A percentile compares a stretch with the other conserved stretches of the same genome.
Conservation (phyloP, 2,797 vertebrate species). For the Alca torda region DNA sequence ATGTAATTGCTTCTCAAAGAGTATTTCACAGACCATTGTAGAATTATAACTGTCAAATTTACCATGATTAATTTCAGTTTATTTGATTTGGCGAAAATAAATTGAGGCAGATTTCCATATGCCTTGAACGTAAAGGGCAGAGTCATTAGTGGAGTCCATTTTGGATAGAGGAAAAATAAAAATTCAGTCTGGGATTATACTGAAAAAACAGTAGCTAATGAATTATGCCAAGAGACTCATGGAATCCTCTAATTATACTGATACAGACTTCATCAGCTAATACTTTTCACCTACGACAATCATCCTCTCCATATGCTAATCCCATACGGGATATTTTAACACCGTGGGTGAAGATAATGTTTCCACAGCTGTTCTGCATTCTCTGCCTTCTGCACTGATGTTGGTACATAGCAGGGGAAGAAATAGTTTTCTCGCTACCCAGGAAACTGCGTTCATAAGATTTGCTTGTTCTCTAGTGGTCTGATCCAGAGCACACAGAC, state of each 20-base stretch:
- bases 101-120: constrained; percentile 24
- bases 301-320: constrained; percentile 16
- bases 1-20: constrained; percentile 30
- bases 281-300: neutral
- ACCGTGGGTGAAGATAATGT: neutral
- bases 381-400: neutral
- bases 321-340: constrained; percentile 6
- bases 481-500: neutral
- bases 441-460: neutral
- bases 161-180: neutral
- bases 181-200: neutral
- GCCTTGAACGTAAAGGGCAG: neutral
- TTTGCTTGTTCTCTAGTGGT: neutral
- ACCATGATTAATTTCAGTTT: constrained; percentile 2
- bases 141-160: constrained; percentile 19
- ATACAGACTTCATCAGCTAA: constrained; percentile 25
- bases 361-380: neutral
- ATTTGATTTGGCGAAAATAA: constrained; percentile 42
- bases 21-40: constrained; percentile 22
- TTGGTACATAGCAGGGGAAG: neutral
- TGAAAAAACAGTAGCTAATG: constrained; percentile 5
- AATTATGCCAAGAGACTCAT: constrained; percentile 1
- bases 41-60: constrained; percentile 33
- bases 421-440: neutral
- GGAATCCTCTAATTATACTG: constrained; percentile 30